Conservation (phyloP, 2,113 vertebrate species). For the Cranoglanis bouderius region DNA sequence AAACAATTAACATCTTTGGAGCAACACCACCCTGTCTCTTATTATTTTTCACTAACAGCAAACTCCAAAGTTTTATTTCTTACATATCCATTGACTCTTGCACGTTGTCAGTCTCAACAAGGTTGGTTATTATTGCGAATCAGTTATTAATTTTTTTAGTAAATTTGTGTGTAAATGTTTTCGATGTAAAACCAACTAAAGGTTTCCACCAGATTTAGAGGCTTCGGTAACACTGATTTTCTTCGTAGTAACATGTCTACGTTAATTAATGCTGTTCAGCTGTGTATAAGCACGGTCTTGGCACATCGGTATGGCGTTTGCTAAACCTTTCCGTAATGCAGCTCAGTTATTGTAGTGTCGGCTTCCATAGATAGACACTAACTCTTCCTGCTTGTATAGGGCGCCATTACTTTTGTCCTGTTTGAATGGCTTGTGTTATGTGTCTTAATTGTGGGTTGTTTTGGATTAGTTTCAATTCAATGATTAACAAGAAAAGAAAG, state of each 20-base stretch:
- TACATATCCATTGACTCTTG: not conserved
- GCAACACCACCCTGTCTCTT: not conserved
- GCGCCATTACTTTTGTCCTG: not conserved
- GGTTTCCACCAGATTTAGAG: not conserved
- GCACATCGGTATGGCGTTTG: not conserved
- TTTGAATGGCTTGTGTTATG: not conserved
- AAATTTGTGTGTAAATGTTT: not conserved
- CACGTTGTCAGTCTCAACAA: not conserved
- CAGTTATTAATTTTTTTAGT: not conserved
- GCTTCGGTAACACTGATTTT: not conserved
- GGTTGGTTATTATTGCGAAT: not conserved
- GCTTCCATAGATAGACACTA: not conserved
- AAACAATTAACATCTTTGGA: not conserved
- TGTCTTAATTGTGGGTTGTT: not conserved
- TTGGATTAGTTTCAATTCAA: too few relatives aligned
- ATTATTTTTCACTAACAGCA: not conserved
- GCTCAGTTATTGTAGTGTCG: not conserved
- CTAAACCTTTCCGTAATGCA: not conserved
- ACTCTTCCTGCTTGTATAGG: not conserved
- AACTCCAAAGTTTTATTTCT: not conserved
- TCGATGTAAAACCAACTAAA: not conserved
- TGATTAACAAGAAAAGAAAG: not conserved
- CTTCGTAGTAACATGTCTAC: not conserved
- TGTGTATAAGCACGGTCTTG: not conserved
- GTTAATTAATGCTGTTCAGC: not conserved